A percentile compares a stretch with the other conserved stretches of the same genome.
Evolutionary conservation across 2,888 invertebrate species (phyloP).

Genomic region (Clusia tigrina): DNA sequence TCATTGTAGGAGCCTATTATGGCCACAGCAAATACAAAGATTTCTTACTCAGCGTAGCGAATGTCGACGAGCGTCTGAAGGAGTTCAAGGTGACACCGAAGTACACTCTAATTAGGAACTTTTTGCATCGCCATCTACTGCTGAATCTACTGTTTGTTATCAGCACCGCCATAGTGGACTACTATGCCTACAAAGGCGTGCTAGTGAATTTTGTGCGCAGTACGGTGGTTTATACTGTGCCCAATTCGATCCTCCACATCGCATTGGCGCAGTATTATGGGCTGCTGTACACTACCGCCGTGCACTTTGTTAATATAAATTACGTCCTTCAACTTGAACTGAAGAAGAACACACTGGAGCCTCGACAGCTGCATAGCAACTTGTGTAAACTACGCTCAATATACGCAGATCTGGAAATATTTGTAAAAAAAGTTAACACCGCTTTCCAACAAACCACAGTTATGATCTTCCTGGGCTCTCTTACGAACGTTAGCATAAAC

Average conservation of each 20-base stretch:
- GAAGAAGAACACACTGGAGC: constrained; percentile 17
- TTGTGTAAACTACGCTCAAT: constrained; percentile 34
- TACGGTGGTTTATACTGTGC: constrained; percentile 35
- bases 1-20: neutral
- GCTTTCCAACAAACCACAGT: constrained; percentile 37
- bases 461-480: constrained; percentile 40
- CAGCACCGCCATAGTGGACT: constrained; percentile 26
- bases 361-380: constrained; percentile 18
- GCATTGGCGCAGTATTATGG: constrained; percentile 43
- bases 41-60: neutral
- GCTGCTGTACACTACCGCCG: constrained; percentile 33
- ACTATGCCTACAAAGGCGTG: constrained; percentile 27
- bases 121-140: constrained; percentile 32
- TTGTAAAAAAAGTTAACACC: constrained; percentile 39
- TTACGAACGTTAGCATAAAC: constrained; percentile 40
- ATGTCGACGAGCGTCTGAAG: neutral
- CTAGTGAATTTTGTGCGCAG: constrained; percentile 19
- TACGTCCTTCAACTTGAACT: constrained; percentile 27
- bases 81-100: neutral
- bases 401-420: constrained; percentile 36
- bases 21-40: neutral
- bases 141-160: constrained; percentile 30
- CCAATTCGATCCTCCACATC: constrained; percentile 41
- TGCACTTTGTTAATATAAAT: constrained; percentile 33
- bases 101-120: no score